These are phyloP conservation scores for Cecidostiba fungosa DNA, from an alignment of 2,888 invertebrate genomes.

Conservation along the genomic window DNA sequence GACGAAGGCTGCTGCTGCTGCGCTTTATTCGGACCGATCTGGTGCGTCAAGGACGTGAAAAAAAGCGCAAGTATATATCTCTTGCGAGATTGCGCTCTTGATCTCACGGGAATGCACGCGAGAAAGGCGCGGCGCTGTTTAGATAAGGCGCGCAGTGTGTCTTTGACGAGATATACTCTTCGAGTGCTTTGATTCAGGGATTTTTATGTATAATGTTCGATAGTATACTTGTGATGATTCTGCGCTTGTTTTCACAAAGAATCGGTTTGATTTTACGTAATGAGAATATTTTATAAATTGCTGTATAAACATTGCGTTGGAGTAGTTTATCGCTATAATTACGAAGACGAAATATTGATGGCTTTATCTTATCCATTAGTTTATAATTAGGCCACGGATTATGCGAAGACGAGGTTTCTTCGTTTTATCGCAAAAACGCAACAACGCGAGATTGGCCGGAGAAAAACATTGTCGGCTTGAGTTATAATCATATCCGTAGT, in stretches of 20 bases:
- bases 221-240: too few relatives aligned
- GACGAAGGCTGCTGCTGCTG: slow-evolving; percentile 1
- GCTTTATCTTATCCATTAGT: not conserved
- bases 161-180: not conserved
- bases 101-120: slow-evolving; percentile 39
- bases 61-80: not conserved
- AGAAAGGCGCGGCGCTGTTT: slow-evolving; percentile 24
- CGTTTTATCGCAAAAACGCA: not conserved
- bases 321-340: too few relatives aligned
- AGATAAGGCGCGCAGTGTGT: slow-evolving; percentile 32
- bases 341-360: too few relatives aligned
- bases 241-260: too few relatives aligned
- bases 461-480: not conserved
- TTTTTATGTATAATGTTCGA: not conserved
- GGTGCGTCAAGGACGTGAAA: slow-evolving; percentile 12
- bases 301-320: too few relatives aligned
- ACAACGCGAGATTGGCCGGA: not conserved
- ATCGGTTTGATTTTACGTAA: too few relatives aligned
- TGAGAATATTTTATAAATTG: too few relatives aligned
- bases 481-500: not conserved
- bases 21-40: slow-evolving; percentile 3
- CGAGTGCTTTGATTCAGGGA: not conserved
- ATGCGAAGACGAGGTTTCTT: not conserved
- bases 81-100: slow-evolving; percentile 7
- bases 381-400: not conserved